Percentiles rank a stretch among this genome's conserved stretches.
Evolutionary conservation across 2,888 invertebrate species (phyloP).

Genomic region (Apotomis capreana): DNA sequence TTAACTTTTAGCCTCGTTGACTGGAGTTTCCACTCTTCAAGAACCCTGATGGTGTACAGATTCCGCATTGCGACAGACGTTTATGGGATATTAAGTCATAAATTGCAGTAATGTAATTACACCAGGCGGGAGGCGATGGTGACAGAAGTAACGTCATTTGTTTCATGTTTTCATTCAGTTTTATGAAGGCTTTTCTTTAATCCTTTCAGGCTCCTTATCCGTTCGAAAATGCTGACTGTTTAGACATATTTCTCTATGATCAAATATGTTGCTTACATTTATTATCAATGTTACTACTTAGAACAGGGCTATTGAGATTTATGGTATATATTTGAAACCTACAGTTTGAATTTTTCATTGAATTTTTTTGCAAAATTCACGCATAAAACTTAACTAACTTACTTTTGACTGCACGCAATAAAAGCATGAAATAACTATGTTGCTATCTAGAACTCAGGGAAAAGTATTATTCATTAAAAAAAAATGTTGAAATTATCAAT

Average conservation of each 20-base stretch:
- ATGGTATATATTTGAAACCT: too few relatives aligned
- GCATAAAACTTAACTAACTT: too few relatives aligned
- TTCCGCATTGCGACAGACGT: slow-evolving; percentile 32
- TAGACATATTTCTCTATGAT: background rate
- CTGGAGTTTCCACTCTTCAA: background rate
- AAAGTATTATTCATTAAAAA: too few relatives aligned
- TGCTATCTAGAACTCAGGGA: too few relatives aligned
- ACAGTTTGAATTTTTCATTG: too few relatives aligned
- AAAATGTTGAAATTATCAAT: too few relatives aligned
- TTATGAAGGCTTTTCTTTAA: background rate
- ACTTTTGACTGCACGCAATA: too few relatives aligned
- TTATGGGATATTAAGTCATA: slow-evolving; percentile 30
- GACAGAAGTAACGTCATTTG: background rate
- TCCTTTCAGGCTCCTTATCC: background rate
- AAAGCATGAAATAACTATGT: too few relatives aligned
- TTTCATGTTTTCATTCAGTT: background rate
- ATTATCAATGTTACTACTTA: too few relatives aligned
- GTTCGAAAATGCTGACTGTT: background rate
- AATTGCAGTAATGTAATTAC: slow-evolving; percentile 17
- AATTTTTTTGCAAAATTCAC: too few relatives aligned
- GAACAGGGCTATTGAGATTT: too few relatives aligned
- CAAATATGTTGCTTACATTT: too few relatives aligned
- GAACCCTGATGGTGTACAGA: background rate
- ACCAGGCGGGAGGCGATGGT: background rate
- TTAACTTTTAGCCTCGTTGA: background rate